Base-by-base conservation (phyloP, 1,140 invertebrate genomes). In the Bilobella aurantiaca region DNA sequence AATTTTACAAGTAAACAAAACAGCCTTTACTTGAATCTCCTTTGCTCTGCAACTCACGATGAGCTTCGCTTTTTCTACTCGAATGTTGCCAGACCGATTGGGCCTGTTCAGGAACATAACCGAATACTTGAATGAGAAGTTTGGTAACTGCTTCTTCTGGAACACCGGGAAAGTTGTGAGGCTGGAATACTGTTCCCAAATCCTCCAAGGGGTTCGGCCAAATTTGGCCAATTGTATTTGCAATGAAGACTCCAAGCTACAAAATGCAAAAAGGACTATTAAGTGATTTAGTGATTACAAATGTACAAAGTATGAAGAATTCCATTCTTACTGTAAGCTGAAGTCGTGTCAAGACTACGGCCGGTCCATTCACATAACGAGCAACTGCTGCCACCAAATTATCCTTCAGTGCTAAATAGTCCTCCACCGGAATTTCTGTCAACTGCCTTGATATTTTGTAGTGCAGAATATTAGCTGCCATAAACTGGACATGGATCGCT, bases 101-200 rank as follows among this genome's bases (percentile, higher is more conserved):
- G n/a, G 65, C 63, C 46, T 69, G 68, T 46, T 73, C 71, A 0
- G 71, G 71, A 34, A 73, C 59, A 59, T 62, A 70, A 49, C 64
- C 68, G 63, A 68, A 73, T 18, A 73, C 63, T 56, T 73, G 71
- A 31, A 70, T 58, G 18, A 73, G 58, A 5, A 73, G 49, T 32
- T 64, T 66, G 28, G 68, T 47, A 57, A 70, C 66, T 49, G 30
- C 60, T 23, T 58, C 49, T 58, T 73, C 66, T 2, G 71, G 57
- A 31, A 73, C 64, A 2, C 71, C 71, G 18, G 68, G 66, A 60
- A 73, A 73, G 58, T 73, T 73, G 62, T 73, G 71, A 0, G 68
- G 68, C n/a, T 59, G 59, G 61, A 73, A 73, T 14, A 67, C 59
- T 18, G 25, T 63, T 5, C 42, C 66, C 16, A 73, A 27, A 29